Percentiles rank a stretch among this genome's conserved stretches.
Conservation (phyloP, 2,797 vertebrate species). For the Sebastiscus tertius region DNA sequence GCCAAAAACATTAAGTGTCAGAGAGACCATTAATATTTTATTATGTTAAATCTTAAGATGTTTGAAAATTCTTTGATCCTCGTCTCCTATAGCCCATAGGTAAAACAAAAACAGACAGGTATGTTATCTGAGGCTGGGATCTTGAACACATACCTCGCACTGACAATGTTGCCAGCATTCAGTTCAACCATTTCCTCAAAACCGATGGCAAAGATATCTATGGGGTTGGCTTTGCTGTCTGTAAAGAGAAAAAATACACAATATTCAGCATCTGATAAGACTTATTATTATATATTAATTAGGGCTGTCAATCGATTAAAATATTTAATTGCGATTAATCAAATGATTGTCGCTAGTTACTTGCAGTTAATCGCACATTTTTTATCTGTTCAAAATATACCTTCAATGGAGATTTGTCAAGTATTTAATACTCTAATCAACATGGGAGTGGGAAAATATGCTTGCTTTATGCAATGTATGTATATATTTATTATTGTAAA, state of each 20-base stretch:
- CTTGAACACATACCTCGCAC: slow-evolving; percentile 87
- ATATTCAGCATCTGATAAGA: neutral
- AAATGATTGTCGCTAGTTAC: no score
- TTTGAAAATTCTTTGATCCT: neutral
- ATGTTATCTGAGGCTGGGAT: neutral
- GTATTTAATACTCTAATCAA: no score
- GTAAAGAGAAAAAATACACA: slow-evolving; percentile 17
- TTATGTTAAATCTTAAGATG: neutral
- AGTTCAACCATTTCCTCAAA: slow-evolving; percentile 99
- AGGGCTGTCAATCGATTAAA: no score
- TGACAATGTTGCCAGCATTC: slow-evolving; percentile 99
- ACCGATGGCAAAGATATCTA: slow-evolving; percentile 97
- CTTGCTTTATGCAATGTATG: no score
- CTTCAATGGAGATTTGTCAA: no score
- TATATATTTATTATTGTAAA: no score
- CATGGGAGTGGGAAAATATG: no score
- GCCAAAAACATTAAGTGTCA: neutral
- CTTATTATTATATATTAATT: neutral
- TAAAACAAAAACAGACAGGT: neutral
- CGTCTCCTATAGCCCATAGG: neutral
- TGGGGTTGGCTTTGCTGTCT: slow-evolving; percentile 92
- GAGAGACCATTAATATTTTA: neutral
- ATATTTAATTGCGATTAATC: no score
- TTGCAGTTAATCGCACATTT: no score
- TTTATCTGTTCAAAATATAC: no score